Evolutionary conservation across 2,888 invertebrate genomes (phyloP).

Genomic region (Drosophila rellima): DNA sequence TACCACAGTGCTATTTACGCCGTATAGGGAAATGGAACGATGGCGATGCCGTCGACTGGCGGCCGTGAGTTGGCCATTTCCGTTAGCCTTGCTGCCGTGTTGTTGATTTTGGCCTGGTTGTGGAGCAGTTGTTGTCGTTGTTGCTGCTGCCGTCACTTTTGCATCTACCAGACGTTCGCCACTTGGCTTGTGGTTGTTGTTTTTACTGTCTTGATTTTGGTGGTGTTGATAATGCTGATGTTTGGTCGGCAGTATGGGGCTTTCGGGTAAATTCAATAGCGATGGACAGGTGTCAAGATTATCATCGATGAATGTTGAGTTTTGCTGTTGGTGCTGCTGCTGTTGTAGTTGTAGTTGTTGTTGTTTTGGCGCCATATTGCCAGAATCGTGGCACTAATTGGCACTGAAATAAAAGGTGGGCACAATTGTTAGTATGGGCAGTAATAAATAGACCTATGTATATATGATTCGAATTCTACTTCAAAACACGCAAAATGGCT

Average conservation of each 20-base stretch:
- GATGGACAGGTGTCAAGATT: conserved; percentile 79
- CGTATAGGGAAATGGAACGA: conserved; percentile 81
- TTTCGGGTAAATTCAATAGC: conserved; percentile 79
- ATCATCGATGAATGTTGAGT: conserved; percentile 84
- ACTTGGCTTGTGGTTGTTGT: conserved; percentile 49
- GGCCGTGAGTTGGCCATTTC: conserved; percentile 61
- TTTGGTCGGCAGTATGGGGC: conserved; percentile 83
- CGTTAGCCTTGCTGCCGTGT: conserved; percentile 57
- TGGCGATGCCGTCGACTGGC: conserved; percentile 64
- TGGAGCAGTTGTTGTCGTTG: conserved; percentile 33
- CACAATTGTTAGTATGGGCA: conserved; percentile 34
- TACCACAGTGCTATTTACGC: conserved; percentile 82
- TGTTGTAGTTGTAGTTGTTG: conserved; percentile 36
- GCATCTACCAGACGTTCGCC: conserved; percentile 31
- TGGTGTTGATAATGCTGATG: conserved; percentile 39
- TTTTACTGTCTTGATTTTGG: conserved; percentile 56
- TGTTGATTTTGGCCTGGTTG: conserved; percentile 63
- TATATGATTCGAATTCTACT: conserved; percentile 19
- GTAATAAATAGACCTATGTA: conserved; percentile 5
- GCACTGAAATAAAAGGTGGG: conserved; percentile 58
- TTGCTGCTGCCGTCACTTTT: conserved; percentile 31
- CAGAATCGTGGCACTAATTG: conserved; percentile 53
- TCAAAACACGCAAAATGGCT: conserved; percentile 60
- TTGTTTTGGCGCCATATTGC: conserved; percentile 78
- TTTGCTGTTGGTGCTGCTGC: conserved; percentile 67